A percentile compares a stretch with the other conserved stretches of the same genome.
Evolutionary conservation across 2,888 invertebrate species (phyloP).

Genomic region (Anthoptus insignis): DNA sequence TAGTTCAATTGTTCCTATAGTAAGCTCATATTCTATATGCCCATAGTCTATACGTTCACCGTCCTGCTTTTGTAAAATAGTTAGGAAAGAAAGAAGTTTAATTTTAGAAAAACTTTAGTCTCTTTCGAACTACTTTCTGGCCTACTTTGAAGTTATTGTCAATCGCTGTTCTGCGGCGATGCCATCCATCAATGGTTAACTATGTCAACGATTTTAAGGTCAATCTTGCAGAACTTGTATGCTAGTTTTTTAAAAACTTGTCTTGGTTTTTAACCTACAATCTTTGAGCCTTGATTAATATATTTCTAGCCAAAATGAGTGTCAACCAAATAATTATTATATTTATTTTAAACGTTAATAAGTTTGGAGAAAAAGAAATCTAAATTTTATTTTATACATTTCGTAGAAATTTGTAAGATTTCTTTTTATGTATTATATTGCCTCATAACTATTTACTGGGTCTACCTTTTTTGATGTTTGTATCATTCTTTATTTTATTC

Average conservation of each 20-base stretch:
- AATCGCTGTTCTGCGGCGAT: conserved; percentile 6
- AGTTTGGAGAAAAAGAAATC: too few relatives aligned
- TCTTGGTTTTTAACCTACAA: too few relatives aligned
- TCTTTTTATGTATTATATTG: too few relatives aligned
- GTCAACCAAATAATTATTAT: too few relatives aligned
- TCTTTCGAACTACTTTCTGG: conserved; percentile 9
- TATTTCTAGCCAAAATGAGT: too few relatives aligned
- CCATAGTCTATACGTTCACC: conserved; percentile 12
- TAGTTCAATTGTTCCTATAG: conserved; percentile 14
- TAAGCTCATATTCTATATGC: conserved; percentile 3
- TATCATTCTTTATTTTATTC: too few relatives aligned
- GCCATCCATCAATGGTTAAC: conserved; percentile 7
- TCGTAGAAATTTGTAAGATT: too few relatives aligned
- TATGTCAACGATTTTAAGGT: conserved; percentile 11
- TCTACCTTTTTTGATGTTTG: too few relatives aligned
- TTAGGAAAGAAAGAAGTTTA: not conserved
- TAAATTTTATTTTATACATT: too few relatives aligned
- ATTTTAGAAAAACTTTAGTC: not conserved
- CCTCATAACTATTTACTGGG: too few relatives aligned
- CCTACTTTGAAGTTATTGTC: not conserved
- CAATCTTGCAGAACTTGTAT: conserved; percentile 1
- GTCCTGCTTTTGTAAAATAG: conserved; percentile 3
- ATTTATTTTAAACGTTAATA: too few relatives aligned
- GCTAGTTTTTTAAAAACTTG: not conserved
- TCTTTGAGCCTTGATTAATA: too few relatives aligned